These are phyloP conservation scores for Scaptomyza pallida DNA, from an alignment of 1,140 invertebrate genomes.

Conservation along the genomic window DNA sequence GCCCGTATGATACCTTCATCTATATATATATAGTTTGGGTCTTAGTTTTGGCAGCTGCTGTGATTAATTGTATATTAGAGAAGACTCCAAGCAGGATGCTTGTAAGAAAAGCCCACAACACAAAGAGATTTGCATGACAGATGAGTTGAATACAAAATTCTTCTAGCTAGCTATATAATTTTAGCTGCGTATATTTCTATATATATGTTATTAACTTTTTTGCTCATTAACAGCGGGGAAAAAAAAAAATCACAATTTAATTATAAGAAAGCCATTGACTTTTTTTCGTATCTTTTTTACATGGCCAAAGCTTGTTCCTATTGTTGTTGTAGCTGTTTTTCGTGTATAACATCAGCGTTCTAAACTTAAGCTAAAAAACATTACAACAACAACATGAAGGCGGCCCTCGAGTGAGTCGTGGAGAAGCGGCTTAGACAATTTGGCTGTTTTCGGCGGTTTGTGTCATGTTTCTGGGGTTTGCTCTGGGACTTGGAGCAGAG, in stretches of 20 bases:
- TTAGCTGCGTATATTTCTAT: constrained; percentile 22
- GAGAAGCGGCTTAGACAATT: constrained; percentile 28
- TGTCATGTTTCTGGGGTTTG: constrained; percentile 26
- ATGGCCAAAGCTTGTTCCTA: constrained; percentile 22
- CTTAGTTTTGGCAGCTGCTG: constrained; percentile 42
- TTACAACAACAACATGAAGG: constrained; percentile 58
- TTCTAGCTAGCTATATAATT: constrained; percentile 39
- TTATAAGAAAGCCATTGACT: constrained; percentile 79
- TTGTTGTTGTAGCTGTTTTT: constrained; percentile 47
- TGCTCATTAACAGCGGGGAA: constrained; percentile 59
- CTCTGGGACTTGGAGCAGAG: constrained; percentile 17
- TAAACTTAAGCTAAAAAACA: constrained; percentile 73
- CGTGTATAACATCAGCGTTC: constrained; percentile 76
- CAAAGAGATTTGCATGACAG: constrained; percentile 69
- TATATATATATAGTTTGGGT: background rate
- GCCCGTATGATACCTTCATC: constrained; percentile 7
- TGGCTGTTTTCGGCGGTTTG: constrained; percentile 8
- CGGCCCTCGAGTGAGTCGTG: background rate
- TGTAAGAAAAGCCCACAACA: constrained; percentile 45
- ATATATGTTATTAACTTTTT: constrained; percentile 47
- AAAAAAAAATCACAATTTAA: constrained; percentile 52
- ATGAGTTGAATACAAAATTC: constrained; percentile 8
- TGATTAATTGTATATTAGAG: constrained; percentile 61
- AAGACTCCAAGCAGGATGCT: constrained; percentile 52
- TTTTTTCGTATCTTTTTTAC: constrained; percentile 62